Base-by-base conservation (phyloP, 2,797 vertebrate genomes). In the Malacoctenus gilli region DNA sequence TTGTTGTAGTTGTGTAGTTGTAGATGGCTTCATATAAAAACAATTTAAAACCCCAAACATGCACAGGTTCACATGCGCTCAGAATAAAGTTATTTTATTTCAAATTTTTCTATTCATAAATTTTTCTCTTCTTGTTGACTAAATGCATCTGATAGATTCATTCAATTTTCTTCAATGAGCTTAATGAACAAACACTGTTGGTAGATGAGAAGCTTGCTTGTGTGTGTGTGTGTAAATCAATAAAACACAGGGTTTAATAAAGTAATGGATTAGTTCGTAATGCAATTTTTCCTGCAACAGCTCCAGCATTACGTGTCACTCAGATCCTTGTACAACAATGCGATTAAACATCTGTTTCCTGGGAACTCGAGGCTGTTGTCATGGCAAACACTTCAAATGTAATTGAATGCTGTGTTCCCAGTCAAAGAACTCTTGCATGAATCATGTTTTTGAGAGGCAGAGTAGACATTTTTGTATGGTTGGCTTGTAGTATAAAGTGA, bases 171-270 rank as follows among this genome's bases (percentile, higher is more conserved):
- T n/a, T n/a, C n/a, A n/a, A n/a, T n/a, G n/a, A n/a, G n/a, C 15
- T 30, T 56, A 22, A 44, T 54, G 56, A 52, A 25, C n/a, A 35
- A 49, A 21, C 32, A 42, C 32, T 40, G 36, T 22, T 41, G 20
- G 22, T 40, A 62, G 42, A 60, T 22, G 39, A 65, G 41, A 72
- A 21, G 23, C 52, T 64, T 77, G 51, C 53, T 70, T 57, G 21
- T 74, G 67, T 30, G 32, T 50, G 25, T 48, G 7, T 30, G 39
- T 34, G 55, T 44, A 41, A 54, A 78, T 84, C 80, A 63, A 73
- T 80, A 57, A 14, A 59, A 78, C 60, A 68, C 53, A 59, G 54
- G 22, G 0, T 54, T 77, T 70, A 76, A 75, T 83, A 48, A 51
- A 49, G 57, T 44, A 23, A 69, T 59, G 12, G 49, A 65, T 82